Conservation (phyloP, 2,888 invertebrate species). For the Gasteruption jaculator region DNA sequence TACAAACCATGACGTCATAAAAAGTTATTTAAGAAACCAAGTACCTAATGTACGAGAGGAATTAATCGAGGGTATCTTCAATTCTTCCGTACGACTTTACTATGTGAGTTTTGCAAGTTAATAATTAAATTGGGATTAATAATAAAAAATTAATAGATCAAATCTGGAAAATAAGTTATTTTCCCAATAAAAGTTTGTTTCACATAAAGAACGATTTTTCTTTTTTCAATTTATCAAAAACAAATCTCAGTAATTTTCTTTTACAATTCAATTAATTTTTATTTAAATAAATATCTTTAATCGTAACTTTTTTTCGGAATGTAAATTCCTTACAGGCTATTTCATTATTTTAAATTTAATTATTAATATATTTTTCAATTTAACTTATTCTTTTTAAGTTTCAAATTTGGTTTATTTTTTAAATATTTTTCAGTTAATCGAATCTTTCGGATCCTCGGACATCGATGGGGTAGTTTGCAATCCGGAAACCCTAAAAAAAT, state of each 20-base stretch:
- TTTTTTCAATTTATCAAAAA: no score
- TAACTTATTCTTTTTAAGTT: conserved; percentile 19
- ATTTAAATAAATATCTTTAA: no score
- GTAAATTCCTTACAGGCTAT: no score
- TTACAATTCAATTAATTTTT: no score
- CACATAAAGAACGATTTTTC: no score
- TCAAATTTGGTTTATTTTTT: conserved; percentile 29
- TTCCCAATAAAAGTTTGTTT: no score
- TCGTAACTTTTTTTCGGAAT: no score
- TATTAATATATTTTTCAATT: conserved; percentile 1
- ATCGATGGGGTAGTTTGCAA: conserved; percentile 39
- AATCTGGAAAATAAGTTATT: no score
- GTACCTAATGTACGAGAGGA: conserved; percentile 46
- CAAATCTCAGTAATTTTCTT: no score
- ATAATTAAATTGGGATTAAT: not conserved
- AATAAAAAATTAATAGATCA: not conserved
- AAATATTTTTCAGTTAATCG: conserved; percentile 33
- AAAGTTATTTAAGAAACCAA: conserved; percentile 46
- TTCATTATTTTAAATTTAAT: not conserved
- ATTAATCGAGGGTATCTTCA: conserved; percentile 51
- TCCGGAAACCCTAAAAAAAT: conserved; percentile 36
- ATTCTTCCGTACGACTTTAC: conserved; percentile 54
- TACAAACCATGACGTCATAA: conserved; percentile 51
- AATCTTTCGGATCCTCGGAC: conserved; percentile 40
- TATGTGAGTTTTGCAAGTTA: conserved; percentile 51